Evolutionary conservation across 2,888 invertebrate genomes (phyloP), one percentile per base, ranked within the genome.

Genomic region (Eupithecia abbreviata): DNA sequence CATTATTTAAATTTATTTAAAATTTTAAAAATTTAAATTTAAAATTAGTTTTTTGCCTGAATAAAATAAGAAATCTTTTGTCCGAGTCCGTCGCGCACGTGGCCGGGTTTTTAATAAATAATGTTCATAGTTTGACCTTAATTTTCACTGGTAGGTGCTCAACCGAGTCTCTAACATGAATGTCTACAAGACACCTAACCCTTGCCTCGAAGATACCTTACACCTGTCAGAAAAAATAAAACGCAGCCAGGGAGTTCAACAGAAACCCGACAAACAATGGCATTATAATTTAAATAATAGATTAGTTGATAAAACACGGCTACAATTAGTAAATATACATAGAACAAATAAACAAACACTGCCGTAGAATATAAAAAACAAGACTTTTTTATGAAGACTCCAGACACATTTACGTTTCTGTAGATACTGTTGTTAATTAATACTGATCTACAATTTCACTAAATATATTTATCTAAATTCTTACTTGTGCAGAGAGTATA

Each of bases 311-410:
- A 30, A 58, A 58, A 62, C 62, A 62, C 18, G 30, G 12, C 30
- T 12, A 4, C 4, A 12, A 30, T 62, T 18, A 18, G 12, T 62
- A 30, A 62, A 62, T 62, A 62, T n/a, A n/a, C n/a, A n/a, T 62
- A 62, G 12, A 30, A 18, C 18, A 62, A 62, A 62, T 30, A 62
- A 62, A 62, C 62, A 62, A 62, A 62, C 62, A 10, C 62, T 62
- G 4, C 12, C 4, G n/a, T 9, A 62, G 30, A 30, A 30, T 30
- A 62, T 62, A 30, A 18, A 62, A 12, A 62, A 62, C 18, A 62
- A 30, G 12, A 55, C 1, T 4, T 10, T 18, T 3, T 55, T 18
- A 30, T 10, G 55, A 62, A 30, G 62, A 30, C 12, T 4, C 30
- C 30, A 62, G 30, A 62, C 30, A 62, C 30, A 62, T 62, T 62